Conservation (phyloP, 2,797 vertebrate species). For the Nannoperca obscura region DNA sequence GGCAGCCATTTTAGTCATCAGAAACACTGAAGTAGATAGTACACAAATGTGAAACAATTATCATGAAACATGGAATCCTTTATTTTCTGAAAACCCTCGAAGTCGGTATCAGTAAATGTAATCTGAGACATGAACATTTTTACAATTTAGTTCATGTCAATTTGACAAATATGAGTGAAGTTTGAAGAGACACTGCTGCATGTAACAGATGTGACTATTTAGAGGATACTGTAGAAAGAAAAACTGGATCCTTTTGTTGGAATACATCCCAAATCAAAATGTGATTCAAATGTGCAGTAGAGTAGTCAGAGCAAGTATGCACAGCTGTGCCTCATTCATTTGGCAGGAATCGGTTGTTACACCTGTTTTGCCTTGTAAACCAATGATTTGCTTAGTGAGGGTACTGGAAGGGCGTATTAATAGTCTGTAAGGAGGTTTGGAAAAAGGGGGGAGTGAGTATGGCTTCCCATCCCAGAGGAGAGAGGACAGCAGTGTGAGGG, state of each 20-base stretch:
- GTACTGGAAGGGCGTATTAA: constrained; percentile 58
- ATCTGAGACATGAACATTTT: neutral
- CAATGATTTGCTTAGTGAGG: constrained; percentile 62
- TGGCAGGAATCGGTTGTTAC: constrained; percentile 54
- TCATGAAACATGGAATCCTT: neutral
- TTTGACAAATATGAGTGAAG: neutral
- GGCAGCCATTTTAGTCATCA: neutral
- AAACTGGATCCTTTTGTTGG: neutral
- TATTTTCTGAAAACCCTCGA: neutral
- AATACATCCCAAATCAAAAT: constrained; percentile 40
- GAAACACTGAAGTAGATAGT: neutral
- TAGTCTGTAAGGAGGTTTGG: constrained; percentile 54
- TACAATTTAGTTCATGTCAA: neutral
- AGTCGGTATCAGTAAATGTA: neutral
- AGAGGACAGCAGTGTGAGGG: constrained; percentile 47
- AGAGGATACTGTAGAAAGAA: neutral
- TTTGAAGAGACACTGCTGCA: neutral
- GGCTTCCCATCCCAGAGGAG: constrained; percentile 46
- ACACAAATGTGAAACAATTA: neutral
- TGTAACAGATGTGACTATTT: neutral
- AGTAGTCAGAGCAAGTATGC: constrained; percentile 32
- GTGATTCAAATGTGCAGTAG: constrained; percentile 45
- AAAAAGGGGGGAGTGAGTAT: constrained; percentile 22
- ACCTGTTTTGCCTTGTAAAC: constrained; percentile 74
- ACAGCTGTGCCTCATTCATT: constrained; percentile 66